Base-by-base conservation (phyloP, 2,113 vertebrate genomes). In the Promerops cafer region DNA sequence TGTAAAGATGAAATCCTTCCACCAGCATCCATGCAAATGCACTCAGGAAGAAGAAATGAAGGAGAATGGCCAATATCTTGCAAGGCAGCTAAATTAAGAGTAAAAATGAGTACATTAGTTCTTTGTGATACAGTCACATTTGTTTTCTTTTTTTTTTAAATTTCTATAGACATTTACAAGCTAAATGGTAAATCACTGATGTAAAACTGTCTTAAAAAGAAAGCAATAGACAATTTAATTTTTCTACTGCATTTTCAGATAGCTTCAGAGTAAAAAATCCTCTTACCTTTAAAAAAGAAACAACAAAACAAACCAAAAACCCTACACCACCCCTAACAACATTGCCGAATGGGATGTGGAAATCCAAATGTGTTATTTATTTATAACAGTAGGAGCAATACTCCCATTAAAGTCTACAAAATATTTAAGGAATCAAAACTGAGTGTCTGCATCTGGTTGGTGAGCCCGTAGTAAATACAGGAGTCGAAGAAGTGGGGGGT, bases 11-110 rank as follows among this genome's bases (percentile, higher is more conserved):
- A 85, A 99, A 98, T 39, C 99, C 99, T 94, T 99, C 99, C 95
- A 99, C 99, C 96, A 99, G 97, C 99, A 99, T 99, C 99, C 99
- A 99, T 3, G 99, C 98, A 63, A 99, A 99, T 6, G 98, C 98
- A 60, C 99, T 99, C 97, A 99, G 97, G 96, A 99, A 99, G 98
- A 99, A 99, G 98, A 99, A 99, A 94, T 99, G 99, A n/a, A 99
- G 98, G 30, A 99, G 98, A 75, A 99, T 88, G 2, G 99, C 99
- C 98, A 99, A 97, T 53, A 98, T 97, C 93, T 98, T 99, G 97
- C 99, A 99, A 15, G 98, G 98, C n/a, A 98, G 87, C 99, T 99
- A 94, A 28, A 87, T 69, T 12, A 71, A 16, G 35, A 87, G 65
- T 12, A 83, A 59, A 94, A 92, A 70, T 19, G 2, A 77, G 70